Conservation (phyloP, 2,888 invertebrate genomes). For the Drosophila greeni region DNA sequence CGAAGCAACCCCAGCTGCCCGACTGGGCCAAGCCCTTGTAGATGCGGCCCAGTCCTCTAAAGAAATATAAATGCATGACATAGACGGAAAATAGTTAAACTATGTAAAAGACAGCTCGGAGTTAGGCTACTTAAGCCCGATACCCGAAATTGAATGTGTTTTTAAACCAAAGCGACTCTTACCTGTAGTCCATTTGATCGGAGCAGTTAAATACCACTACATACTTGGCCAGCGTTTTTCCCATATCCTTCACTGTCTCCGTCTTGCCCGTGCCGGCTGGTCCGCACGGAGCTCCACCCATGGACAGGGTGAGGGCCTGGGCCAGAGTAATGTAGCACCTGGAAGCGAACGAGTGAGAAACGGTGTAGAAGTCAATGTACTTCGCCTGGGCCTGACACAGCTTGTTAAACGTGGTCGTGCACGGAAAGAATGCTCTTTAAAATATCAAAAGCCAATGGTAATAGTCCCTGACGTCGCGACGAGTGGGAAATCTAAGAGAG, state of each 20-base stretch:
- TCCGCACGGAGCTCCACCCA: conserved; percentile 97
- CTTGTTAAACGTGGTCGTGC: conserved; percentile 41
- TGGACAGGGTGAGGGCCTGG: conserved; percentile 96
- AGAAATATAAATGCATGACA: conserved; percentile 27
- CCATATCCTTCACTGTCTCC: conserved; percentile 99
- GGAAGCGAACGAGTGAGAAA: conserved; percentile 39
- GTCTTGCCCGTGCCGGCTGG: conserved; percentile 99
- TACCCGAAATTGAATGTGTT: background rate
- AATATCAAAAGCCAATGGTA: conserved; percentile 55
- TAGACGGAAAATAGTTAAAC: background rate
- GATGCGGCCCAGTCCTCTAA: conserved; percentile 93
- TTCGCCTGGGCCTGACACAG: conserved; percentile 19
- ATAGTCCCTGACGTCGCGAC: conserved; percentile 50
- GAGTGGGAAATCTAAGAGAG: conserved; percentile 30
- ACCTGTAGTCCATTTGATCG: conserved; percentile 98
- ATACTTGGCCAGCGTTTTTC: conserved; percentile 97
- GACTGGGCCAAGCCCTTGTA: conserved; percentile 97
- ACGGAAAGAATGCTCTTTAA: conserved; percentile 31
- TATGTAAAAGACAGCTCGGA: too few species aligned
- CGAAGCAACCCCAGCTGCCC: conserved; percentile 98
- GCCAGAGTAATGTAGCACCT: conserved; percentile 98
- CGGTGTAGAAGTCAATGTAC: conserved; percentile 19
- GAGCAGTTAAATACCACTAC: conserved; percentile 98
- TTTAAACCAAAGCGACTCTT: background rate
- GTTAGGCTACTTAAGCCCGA: background rate